Evolutionary conservation across 2,797 vertebrate species (phyloP).

Genomic region (Sebastiscus albofasciatus): DNA sequence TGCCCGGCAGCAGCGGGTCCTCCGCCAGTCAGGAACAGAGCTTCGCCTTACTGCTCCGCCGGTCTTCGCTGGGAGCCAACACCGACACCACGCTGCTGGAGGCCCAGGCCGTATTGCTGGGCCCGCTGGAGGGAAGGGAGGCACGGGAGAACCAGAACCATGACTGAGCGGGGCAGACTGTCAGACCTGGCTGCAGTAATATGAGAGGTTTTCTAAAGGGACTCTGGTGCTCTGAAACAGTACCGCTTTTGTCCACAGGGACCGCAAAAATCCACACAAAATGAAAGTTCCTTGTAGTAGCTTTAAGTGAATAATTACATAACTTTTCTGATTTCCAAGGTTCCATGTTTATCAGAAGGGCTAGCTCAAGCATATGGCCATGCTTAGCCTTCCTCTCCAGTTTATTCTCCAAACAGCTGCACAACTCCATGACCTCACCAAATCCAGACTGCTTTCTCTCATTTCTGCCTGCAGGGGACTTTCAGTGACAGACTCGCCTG

Average conservation of each 20-base stretch:
- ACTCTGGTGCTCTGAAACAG: background rate
- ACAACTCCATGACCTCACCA: background rate
- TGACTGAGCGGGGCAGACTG: background rate
- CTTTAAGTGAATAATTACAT: background rate
- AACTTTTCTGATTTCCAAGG: background rate
- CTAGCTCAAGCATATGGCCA: background rate
- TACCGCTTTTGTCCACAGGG: background rate
- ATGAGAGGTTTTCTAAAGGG: background rate
- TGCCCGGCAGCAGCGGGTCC: no score
- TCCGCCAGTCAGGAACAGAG: no score
- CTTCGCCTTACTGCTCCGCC: no score
- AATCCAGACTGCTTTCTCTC: background rate
- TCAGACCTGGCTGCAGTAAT: background rate
- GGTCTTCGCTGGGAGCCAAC: no score
- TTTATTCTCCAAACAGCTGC: conserved; percentile 1
- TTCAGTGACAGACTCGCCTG: background rate
- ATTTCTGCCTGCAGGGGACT: conserved; percentile 31
- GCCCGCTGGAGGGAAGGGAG: background rate
- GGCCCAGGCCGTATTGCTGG: no score
- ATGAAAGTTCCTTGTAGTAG: background rate
- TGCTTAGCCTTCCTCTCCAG: background rate
- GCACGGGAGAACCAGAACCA: no score
- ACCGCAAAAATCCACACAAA: background rate
- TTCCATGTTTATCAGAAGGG: background rate
- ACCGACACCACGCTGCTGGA: no score